Evolutionary conservation across 2,888 invertebrate species (phyloP).

Genomic region (Pherbina coryleti): DNA sequence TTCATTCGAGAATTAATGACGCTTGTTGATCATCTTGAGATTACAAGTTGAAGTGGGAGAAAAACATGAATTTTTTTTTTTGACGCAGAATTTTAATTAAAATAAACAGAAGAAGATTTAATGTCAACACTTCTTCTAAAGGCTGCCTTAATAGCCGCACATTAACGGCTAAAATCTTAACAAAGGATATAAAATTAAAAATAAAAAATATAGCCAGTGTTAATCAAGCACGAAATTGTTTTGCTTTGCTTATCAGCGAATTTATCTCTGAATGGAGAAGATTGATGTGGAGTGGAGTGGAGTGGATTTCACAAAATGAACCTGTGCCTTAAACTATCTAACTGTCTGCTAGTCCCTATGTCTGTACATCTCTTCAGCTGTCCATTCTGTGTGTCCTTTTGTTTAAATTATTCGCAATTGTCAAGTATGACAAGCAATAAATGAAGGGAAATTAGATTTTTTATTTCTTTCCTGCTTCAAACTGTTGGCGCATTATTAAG

Average conservation of each 20-base stretch:
- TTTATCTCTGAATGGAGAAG: neutral
- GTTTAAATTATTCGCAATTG: slow-evolving; percentile 22
- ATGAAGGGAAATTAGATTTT: slow-evolving; percentile 27
- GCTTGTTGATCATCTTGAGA: neutral
- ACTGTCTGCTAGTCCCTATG: neutral
- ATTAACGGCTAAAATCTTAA: neutral
- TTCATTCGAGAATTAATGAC: neutral
- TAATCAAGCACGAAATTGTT: slow-evolving; percentile 15
- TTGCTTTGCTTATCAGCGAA: neutral
- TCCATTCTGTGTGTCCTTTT: neutral
- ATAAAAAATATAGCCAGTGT: neutral
- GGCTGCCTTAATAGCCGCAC: neutral
- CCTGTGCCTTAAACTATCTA: neutral
- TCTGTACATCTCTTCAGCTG: neutral
- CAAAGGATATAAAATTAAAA: neutral
- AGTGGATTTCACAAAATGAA: neutral
- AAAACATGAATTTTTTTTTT: neutral
- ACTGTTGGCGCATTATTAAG: neutral
- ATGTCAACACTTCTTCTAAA: neutral
- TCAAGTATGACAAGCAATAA: slow-evolving; percentile 25
- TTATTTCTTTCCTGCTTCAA: neutral
- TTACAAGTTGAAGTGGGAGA: neutral
- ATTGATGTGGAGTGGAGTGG: neutral
- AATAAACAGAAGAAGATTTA: neutral
- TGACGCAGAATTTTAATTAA: slow-evolving; percentile 1